phyloP scores from a whole-genome alignment of 1,140 invertebrate genomes.

The Platorchestia sp. region DNA sequence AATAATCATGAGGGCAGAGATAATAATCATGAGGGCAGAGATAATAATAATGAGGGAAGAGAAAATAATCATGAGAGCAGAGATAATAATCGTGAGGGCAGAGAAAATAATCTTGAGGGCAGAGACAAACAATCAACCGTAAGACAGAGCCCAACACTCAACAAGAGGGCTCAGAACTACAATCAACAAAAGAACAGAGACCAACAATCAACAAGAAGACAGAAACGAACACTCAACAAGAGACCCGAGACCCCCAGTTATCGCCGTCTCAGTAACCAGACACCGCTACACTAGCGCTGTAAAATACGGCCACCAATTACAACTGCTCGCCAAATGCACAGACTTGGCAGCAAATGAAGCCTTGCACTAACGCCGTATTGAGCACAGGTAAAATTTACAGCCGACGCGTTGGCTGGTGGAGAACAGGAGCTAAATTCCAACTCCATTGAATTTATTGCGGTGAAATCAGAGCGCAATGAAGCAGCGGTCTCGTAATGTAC shows the following conservation, averaged over 20 bases:
- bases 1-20: no score
- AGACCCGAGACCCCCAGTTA: not conserved
- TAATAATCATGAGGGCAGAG: no score
- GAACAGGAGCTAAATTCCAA: not conserved
- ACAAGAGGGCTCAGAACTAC: no score
- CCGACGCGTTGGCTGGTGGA: not conserved
- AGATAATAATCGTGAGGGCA: no score
- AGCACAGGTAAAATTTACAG: not conserved
- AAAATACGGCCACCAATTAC: not conserved
- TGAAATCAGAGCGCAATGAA: not conserved
- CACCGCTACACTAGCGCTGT: not conserved
- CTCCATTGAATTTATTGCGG: not conserved
- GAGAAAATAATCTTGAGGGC: no score
- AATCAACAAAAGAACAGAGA: no score
- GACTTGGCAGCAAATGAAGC: constrained; percentile 23
- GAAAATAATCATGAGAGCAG: no score
- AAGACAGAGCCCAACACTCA: no score
- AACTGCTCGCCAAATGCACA: not conserved
- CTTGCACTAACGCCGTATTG: not conserved
- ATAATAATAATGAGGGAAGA: no score
- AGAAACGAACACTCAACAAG: not conserved
- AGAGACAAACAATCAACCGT: no score
- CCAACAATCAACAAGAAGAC: no score
- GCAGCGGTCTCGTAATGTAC: no score
- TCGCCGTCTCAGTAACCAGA: not conserved